phyloP scores from a whole-genome alignment of 92 coral and sea anemone genomes.

The Blastomussa wellsi region DNA sequence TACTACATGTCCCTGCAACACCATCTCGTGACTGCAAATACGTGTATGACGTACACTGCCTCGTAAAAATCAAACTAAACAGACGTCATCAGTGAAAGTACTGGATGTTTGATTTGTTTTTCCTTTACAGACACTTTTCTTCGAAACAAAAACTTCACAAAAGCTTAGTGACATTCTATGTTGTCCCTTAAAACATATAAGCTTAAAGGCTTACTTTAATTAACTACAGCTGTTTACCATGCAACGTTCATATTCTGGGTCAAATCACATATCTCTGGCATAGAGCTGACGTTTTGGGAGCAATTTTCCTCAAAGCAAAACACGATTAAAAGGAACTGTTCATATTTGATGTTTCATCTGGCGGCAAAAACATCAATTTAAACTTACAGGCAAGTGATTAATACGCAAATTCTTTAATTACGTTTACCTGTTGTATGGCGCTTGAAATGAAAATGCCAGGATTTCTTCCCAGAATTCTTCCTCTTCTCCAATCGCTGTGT shows the following conservation, averaged over 20 bases:
- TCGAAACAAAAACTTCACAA: background rate
- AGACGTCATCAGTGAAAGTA: background rate
- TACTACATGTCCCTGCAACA: too few relatives aligned
- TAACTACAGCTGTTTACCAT: background rate
- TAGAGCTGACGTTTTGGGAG: background rate
- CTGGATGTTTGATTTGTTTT: background rate
- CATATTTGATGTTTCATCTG: background rate
- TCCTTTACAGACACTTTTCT: background rate
- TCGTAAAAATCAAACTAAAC: background rate
- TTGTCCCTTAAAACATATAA: background rate
- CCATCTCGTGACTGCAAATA: slow-evolving; percentile 1
- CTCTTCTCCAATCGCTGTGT: slow-evolving; percentile 65
- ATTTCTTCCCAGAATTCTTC: slow-evolving; percentile 93
- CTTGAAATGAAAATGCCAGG: slow-evolving; percentile 90
- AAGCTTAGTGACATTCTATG: background rate
- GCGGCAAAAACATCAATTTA: background rate
- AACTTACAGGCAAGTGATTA: background rate
- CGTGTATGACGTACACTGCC: background rate
- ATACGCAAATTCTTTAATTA: background rate
- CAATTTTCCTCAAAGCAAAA: background rate
- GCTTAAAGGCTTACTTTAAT: background rate
- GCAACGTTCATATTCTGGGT: background rate
- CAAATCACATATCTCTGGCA: background rate
- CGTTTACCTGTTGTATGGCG: slow-evolving; percentile 85
- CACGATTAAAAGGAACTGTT: background rate